Conservation (phyloP, 2,797 vertebrate genomes). For the Microctenopoma lineatum region DNA sequence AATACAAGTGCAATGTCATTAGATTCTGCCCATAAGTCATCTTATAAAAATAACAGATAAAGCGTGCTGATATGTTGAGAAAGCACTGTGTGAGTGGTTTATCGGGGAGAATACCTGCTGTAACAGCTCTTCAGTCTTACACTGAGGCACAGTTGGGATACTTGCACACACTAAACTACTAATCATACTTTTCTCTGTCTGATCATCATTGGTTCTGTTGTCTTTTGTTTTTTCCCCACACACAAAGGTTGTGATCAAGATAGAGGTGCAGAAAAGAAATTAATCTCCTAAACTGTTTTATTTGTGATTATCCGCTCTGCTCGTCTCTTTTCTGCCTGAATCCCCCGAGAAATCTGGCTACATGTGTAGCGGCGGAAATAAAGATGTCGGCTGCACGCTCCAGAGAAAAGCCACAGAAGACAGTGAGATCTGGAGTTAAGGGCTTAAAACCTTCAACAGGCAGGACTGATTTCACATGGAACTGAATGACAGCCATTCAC, state of each 20-base stretch:
- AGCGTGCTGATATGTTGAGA: slow-evolving; percentile 41
- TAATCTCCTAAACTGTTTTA: slow-evolving; percentile 62
- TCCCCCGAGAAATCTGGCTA: slow-evolving; percentile 62
- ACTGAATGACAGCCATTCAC: slow-evolving; percentile 41
- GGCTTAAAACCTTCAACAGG: slow-evolving; percentile 43
- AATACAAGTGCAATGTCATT: slow-evolving; percentile 48
- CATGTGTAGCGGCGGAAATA: slow-evolving; percentile 52
- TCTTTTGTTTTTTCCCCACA: not conserved
- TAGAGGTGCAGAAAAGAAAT: slow-evolving; percentile 35
- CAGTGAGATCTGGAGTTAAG: slow-evolving; percentile 59
- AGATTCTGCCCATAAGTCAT: slow-evolving; percentile 48
- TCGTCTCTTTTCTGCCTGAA: slow-evolving; percentile 51
- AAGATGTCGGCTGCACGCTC: slow-evolving; percentile 55
- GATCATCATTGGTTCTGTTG: slow-evolving; percentile 34
- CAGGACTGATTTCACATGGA: slow-evolving; percentile 42
- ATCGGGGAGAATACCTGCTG: slow-evolving; percentile 61
- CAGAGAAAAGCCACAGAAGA: slow-evolving; percentile 38
- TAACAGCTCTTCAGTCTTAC: slow-evolving; percentile 50
- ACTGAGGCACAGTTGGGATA: slow-evolving; percentile 38
- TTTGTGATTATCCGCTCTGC: slow-evolving; percentile 59
- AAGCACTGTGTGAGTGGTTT: slow-evolving; percentile 49
- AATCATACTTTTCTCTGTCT: slow-evolving; percentile 42
- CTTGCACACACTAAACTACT: slow-evolving; percentile 51
- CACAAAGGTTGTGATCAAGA: slow-evolving; percentile 43
- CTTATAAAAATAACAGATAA: slow-evolving; percentile 54